Evolutionary conservation across 2,888 invertebrate species (phyloP).

Genomic region (Halictus quadricinctus): DNA sequence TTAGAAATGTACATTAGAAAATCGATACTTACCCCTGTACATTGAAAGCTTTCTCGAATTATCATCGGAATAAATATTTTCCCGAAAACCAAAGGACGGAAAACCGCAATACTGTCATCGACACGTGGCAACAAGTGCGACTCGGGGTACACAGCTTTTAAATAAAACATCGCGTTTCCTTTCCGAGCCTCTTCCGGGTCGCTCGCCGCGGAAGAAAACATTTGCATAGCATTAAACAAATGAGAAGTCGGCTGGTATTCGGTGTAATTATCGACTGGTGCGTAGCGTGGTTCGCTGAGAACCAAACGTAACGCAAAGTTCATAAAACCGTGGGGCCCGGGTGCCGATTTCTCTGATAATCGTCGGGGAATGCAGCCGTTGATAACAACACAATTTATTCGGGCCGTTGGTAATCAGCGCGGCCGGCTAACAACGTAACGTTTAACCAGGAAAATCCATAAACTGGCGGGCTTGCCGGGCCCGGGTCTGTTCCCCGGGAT

Average conservation of each 20-base stretch:
- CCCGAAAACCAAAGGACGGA: not conserved
- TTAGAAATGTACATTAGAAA: too few species aligned
- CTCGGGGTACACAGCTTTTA: not conserved
- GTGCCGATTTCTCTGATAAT: conserved; percentile 40
- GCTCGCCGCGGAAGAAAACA: not conserved
- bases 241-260: not conserved
- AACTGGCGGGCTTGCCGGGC: conserved; percentile 31
- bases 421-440: conserved; percentile 34
- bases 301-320: conserved; percentile 9
- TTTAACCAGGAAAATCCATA: conserved; percentile 61
- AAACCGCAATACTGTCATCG: not conserved
- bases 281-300: not conserved
- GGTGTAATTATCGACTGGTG: not conserved
- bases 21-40: too few species aligned
- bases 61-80: not conserved
- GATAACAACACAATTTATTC: conserved; percentile 58
- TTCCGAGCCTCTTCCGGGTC: not conserved
- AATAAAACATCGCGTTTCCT: not conserved
- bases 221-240: conserved; percentile 5
- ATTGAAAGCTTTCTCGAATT: not conserved
- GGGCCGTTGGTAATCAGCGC: conserved; percentile 50
- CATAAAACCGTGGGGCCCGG: conserved; percentile 16
- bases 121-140: not conserved
- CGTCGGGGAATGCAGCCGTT: conserved; percentile 28
- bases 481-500: conserved; percentile 38